Conservation (phyloP, 1,140 invertebrate species). For the Lordiphosa stackelbergi region DNA sequence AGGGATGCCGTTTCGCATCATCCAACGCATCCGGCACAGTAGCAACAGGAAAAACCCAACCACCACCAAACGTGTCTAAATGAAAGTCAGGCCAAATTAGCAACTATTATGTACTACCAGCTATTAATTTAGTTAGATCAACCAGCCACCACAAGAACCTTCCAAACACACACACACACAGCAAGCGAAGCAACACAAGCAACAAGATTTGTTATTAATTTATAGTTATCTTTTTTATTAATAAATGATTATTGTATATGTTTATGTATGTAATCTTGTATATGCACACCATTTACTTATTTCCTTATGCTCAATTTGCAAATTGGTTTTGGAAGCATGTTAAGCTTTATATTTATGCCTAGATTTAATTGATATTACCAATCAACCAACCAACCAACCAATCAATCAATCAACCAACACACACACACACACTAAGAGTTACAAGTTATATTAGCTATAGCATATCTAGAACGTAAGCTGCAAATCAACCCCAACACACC, state of each 20-base stretch:
- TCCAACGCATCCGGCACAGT: conserved; percentile 50
- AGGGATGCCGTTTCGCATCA: conserved; percentile 70
- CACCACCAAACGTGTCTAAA: conserved; percentile 72
- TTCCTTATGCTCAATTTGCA: conserved; percentile 66
- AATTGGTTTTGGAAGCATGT: conserved; percentile 48
- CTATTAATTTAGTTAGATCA: conserved; percentile 48
- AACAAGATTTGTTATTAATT: conserved; percentile 53
- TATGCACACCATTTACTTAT: conserved; percentile 70
- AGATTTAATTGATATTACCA: conserved; percentile 67
- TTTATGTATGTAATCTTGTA: conserved; percentile 40
- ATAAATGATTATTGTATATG: conserved; percentile 12
- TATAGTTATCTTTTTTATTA: conserved; percentile 35
- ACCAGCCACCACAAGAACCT: conserved; percentile 42
- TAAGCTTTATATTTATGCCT: conserved; percentile 71
- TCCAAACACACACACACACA: conserved; percentile 38
- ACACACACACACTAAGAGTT: conserved; percentile 21
- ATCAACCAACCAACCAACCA: conserved; percentile 9
- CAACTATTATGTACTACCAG: conserved; percentile 58
- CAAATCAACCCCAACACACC: conserved; percentile 8
- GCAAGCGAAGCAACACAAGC: conserved; percentile 29
- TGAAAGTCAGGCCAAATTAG: conserved; percentile 73
- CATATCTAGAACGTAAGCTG: conserved; percentile 39
- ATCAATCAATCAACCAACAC: background rate
- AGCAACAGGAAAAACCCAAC: conserved; percentile 33
- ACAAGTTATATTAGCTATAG: conserved; percentile 43